phyloP scores from a whole-genome alignment of 2,888 invertebrate species.

The Gandaritis pyraliata region DNA sequence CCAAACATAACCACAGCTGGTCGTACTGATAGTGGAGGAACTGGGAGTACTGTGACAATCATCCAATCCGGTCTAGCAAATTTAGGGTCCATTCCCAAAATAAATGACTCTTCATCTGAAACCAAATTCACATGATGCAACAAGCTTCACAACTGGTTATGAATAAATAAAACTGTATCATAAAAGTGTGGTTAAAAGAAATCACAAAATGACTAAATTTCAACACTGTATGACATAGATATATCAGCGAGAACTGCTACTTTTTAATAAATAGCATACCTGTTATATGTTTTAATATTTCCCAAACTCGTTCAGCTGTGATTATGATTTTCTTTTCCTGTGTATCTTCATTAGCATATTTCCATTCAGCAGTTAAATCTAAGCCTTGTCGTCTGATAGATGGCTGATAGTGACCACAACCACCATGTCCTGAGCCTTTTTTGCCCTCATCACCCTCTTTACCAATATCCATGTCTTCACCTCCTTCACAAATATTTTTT shows the following conservation, averaged over 20 bases:
- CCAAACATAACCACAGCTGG: constrained; percentile 99
- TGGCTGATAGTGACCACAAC: constrained; percentile 99
- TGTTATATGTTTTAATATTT: constrained; percentile 97
- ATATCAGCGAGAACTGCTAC: too few relatives aligned
- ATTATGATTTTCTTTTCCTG: constrained; percentile 97
- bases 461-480: constrained; percentile 97
- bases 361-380: constrained; percentile 99
- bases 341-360: constrained; percentile 98
- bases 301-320: constrained; percentile 98
- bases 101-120: constrained; percentile 96
- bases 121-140: constrained; percentile 16
- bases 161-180: too few relatives aligned
- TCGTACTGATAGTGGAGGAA: constrained; percentile 97
- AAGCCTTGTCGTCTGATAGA: constrained; percentile 94
- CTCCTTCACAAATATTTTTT: constrained; percentile 99
- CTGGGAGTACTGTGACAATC: constrained; percentile 98
- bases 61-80: constrained; percentile 99
- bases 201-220: too few relatives aligned
- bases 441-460: constrained; percentile 89
- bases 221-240: too few relatives aligned
- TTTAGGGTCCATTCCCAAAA: constrained; percentile 98
- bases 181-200: background rate
- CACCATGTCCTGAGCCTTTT: constrained; percentile 91
- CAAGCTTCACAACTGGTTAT: background rate
- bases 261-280: constrained; percentile 70